Evolutionary conservation across 2,888 invertebrate species (phyloP).

Genomic region (Poecilobothrus nobilitatus): DNA sequence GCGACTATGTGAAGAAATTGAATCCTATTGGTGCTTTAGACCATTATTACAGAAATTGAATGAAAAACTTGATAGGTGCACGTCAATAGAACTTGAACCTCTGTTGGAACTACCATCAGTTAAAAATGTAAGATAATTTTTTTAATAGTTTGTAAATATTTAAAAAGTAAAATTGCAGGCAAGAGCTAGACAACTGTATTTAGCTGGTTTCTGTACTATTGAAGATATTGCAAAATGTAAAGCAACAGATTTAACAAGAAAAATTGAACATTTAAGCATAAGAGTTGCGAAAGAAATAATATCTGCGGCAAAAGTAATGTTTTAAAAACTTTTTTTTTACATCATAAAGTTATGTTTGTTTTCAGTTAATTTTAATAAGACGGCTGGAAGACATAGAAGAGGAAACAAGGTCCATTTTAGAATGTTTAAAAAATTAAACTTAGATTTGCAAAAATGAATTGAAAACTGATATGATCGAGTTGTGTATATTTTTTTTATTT

Average conservation of each 20-base stretch:
- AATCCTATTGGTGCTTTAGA: constrained; percentile 73
- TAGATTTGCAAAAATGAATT: not conserved
- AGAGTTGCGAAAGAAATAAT: constrained; percentile 72
- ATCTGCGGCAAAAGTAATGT: constrained; percentile 64
- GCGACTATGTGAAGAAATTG: constrained; percentile 69
- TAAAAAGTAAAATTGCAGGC: constrained; percentile 39
- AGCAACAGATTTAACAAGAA: constrained; percentile 51
- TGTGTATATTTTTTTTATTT: no score
- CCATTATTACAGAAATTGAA: constrained; percentile 67
- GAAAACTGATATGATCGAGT: no score
- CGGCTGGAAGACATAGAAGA: not conserved
- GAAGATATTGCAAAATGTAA: constrained; percentile 67
- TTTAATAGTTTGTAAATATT: constrained; percentile 9
- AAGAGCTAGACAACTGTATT: constrained; percentile 73
- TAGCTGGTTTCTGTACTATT: constrained; percentile 72
- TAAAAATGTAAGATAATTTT: constrained; percentile 55
- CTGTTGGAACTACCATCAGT: constrained; percentile 85
- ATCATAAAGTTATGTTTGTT: not conserved
- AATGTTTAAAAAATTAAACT: not conserved
- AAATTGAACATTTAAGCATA: constrained; percentile 62
- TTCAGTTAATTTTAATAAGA: not conserved
- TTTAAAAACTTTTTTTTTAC: not conserved
- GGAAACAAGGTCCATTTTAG: not conserved
- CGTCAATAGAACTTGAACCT: constrained; percentile 66
- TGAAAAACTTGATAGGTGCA: constrained; percentile 69